Evolutionary conservation across 2,113 vertebrate genomes (phyloP).

Genomic region (Alexandromys fortis): DNA sequence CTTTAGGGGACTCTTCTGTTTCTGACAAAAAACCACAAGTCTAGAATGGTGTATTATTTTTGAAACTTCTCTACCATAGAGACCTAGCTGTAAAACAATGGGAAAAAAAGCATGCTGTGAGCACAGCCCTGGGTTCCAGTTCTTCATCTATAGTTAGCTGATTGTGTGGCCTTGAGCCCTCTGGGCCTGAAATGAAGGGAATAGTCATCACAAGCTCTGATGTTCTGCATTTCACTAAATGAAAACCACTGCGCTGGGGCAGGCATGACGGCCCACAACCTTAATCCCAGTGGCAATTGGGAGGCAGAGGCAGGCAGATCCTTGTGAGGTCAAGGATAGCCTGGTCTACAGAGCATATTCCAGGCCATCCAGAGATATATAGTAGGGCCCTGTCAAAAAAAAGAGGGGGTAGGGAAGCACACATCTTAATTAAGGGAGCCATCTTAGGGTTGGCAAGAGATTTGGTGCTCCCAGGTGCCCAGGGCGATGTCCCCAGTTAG

Average conservation of each 20-base stretch:
- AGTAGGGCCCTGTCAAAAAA: not conserved
- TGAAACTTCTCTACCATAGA: not conserved
- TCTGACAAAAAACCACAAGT: conserved; percentile 41
- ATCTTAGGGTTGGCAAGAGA: too few relatives aligned
- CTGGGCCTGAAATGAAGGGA: not conserved
- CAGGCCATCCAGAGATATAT: not conserved
- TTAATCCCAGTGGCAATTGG: not conserved
- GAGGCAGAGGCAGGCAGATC: not conserved
- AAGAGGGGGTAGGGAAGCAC: too few relatives aligned
- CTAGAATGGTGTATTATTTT: conserved; percentile 56
- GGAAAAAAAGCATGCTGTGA: not conserved
- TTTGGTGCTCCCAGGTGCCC: too few relatives aligned
- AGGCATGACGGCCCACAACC: not conserved
- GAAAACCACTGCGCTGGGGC: not conserved
- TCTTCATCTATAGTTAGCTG: not conserved
- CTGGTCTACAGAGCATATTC: not conserved
- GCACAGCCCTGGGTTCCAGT: not conserved
- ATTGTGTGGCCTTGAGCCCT: not conserved
- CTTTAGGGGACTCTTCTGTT: conserved; percentile 42
- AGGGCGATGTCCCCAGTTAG: too few relatives aligned
- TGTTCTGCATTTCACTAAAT: not conserved
- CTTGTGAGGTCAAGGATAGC: not conserved
- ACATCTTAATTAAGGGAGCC: too few relatives aligned
- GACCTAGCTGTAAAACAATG: not conserved
- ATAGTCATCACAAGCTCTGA: not conserved